phyloP scores from a whole-genome alignment of 1,140 invertebrate species.

The Aleiodes sp. region DNA sequence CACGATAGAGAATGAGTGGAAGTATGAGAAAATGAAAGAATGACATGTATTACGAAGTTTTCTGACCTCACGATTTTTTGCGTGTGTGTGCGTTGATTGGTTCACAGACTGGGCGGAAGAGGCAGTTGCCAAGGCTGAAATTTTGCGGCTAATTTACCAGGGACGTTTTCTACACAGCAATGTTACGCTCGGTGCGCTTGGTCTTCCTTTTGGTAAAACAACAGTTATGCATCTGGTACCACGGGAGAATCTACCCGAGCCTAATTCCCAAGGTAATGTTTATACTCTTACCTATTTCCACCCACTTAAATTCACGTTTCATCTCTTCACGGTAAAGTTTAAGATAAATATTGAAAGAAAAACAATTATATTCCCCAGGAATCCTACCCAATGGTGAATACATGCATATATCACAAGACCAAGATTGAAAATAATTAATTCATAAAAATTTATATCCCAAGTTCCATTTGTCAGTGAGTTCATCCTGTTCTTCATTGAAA shows the following conservation, averaged over 20 bases:
- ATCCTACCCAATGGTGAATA: conserved; percentile 54
- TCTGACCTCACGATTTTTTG: background rate
- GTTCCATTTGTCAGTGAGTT: conserved; percentile 29
- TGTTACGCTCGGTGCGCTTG: conserved; percentile 96
- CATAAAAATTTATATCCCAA: conserved; percentile 3
- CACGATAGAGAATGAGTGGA: background rate
- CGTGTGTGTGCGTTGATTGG: conserved; percentile 50
- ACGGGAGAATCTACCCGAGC: conserved; percentile 98
- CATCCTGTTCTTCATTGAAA: conserved; percentile 9
- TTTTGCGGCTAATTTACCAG: conserved; percentile 98
- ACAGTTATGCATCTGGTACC: conserved; percentile 99
- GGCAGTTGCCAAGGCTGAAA: conserved; percentile 94
- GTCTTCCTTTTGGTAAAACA: conserved; percentile 94
- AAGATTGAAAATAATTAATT: conserved; percentile 36
- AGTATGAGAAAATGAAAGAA: background rate
- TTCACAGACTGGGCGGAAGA: conserved; percentile 94
- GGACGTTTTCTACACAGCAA: conserved; percentile 99
- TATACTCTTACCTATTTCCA: too few relatives aligned
- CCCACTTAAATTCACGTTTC: too few relatives aligned
- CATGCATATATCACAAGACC: conserved; percentile 46
- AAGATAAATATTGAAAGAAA: too few relatives aligned
- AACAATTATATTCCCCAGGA: conserved; percentile 42
- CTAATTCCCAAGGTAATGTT: conserved; percentile 92
- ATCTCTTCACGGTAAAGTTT: too few relatives aligned
- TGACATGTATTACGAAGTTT: background rate